Percentiles rank a stretch among this genome's conserved stretches.
phyloP scores from a whole-genome alignment of 2,888 invertebrate species.

The Mythimna loreyi region DNA sequence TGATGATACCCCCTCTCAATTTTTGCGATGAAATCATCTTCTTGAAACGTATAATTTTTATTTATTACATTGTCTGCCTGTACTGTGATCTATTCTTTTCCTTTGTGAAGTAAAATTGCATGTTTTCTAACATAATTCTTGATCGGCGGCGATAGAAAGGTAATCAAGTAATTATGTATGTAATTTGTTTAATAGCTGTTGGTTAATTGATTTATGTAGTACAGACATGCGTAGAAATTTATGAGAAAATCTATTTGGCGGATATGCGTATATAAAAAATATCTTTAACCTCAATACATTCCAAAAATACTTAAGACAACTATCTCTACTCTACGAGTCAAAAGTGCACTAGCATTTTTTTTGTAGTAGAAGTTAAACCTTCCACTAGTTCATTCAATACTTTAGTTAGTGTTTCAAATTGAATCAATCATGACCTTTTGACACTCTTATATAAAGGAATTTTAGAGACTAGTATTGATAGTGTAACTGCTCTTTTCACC shows the following conservation, averaged over 20 bases:
- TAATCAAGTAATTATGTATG: conserved; percentile 46
- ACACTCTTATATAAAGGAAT: too few relatives aligned
- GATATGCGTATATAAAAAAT: conserved; percentile 4
- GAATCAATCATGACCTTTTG: too few relatives aligned
- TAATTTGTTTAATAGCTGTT: conserved; percentile 48
- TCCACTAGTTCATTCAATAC: too few relatives aligned
- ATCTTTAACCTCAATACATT: neutral
- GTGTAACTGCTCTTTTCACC: too few relatives aligned
- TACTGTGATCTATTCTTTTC: conserved; percentile 36
- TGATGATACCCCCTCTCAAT: conserved; percentile 50
- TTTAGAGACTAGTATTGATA: too few relatives aligned
- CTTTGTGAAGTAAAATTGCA: conserved; percentile 35
- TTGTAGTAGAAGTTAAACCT: too few relatives aligned
- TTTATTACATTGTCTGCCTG: conserved; percentile 27
- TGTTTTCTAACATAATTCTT: conserved; percentile 36
- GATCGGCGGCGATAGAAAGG: conserved; percentile 39
- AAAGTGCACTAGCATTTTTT: too few relatives aligned
- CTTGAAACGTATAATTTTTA: conserved; percentile 48
- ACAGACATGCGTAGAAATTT: conserved; percentile 4
- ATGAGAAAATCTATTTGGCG: neutral
- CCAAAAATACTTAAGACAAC: neutral
- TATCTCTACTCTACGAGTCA: too few relatives aligned
- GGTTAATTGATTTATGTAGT: conserved; percentile 41
- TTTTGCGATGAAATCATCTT: conserved; percentile 50
- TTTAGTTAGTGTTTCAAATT: too few relatives aligned